Percentiles rank a stretch among this genome's conserved stretches.
Conservation (phyloP, 2,797 vertebrate species). For the Aphelocoma californica region DNA sequence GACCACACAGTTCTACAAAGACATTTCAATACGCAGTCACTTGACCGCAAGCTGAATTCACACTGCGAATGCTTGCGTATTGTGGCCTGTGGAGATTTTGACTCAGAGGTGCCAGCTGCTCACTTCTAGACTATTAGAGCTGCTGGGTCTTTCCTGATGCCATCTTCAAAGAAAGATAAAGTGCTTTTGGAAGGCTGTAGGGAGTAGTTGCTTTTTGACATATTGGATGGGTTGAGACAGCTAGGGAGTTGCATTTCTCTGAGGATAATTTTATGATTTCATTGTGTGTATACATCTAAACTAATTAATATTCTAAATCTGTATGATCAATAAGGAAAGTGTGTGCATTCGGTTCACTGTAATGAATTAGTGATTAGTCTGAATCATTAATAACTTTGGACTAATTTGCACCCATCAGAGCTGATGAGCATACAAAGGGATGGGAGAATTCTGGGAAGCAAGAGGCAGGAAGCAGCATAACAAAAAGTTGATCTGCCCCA, state of each 20-base stretch:
- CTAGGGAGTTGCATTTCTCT: not conserved
- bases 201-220: constrained; percentile 26
- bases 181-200: not conserved
- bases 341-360: not conserved
- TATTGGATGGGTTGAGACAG: not conserved
- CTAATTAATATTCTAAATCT: not conserved
- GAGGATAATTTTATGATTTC: not conserved
- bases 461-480: not conserved
- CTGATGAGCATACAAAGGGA: not conserved
- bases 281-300: not conserved
- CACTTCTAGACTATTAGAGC: constrained; percentile 3
- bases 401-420: not conserved
- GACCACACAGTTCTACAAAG: not conserved
- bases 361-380: not conserved
- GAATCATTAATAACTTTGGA: not conserved
- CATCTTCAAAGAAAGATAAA: constrained; percentile 37
- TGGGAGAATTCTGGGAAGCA: not conserved
- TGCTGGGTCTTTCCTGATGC: constrained; percentile 9
- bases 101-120: not conserved
- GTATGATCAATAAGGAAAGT: not conserved
- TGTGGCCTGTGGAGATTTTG: not conserved
- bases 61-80: not conserved
- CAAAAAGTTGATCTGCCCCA: not conserved
- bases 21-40: not conserved
- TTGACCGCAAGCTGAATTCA: not conserved